phyloP scores from a whole-genome alignment of 2,888 invertebrate genomes.

The Tricholauxania praeusta region DNA sequence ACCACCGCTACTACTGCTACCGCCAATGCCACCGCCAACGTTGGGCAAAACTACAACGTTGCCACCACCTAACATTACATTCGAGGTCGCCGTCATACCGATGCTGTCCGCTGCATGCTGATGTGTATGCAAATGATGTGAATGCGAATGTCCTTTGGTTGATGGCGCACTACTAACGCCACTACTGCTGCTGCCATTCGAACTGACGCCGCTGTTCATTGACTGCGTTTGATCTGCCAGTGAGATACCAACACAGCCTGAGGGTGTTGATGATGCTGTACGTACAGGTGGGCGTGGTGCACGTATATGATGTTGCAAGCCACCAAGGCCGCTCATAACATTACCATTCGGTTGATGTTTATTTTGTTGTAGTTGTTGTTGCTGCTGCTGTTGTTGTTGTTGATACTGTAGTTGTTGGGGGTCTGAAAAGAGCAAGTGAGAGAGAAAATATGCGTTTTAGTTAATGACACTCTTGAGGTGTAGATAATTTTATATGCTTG shows the following conservation, averaged over 20 bases:
- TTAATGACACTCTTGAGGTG: not conserved
- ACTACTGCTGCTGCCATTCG: constrained; percentile 66
- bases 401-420: constrained; percentile 49
- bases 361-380: constrained; percentile 59
- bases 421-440: constrained; percentile 44
- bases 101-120: constrained; percentile 64
- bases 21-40: constrained; percentile 66
- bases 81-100: constrained; percentile 61
- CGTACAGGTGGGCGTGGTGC: constrained; percentile 67
- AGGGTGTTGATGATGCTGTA: constrained; percentile 64
- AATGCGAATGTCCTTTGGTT: constrained; percentile 66
- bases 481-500: too few species aligned
- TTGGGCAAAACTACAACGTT: constrained; percentile 71
- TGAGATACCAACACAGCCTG: constrained; percentile 47
- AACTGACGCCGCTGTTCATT: constrained; percentile 51
- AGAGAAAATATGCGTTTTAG: not conserved
- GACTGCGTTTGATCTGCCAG: constrained; percentile 61
- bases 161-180: constrained; percentile 65
- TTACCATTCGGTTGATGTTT: constrained; percentile 66
- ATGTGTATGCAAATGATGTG: constrained; percentile 57
- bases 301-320: constrained; percentile 63
- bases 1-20: constrained; percentile 68
- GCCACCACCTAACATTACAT: constrained; percentile 61
- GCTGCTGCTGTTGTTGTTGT: constrained; percentile 54
- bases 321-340: constrained; percentile 56